A percentile compares a stretch with the other conserved stretches of the same genome.
Conservation (phyloP, 2,113 vertebrate genomes). For the Boleophthalmus pectinirostris region DNA sequence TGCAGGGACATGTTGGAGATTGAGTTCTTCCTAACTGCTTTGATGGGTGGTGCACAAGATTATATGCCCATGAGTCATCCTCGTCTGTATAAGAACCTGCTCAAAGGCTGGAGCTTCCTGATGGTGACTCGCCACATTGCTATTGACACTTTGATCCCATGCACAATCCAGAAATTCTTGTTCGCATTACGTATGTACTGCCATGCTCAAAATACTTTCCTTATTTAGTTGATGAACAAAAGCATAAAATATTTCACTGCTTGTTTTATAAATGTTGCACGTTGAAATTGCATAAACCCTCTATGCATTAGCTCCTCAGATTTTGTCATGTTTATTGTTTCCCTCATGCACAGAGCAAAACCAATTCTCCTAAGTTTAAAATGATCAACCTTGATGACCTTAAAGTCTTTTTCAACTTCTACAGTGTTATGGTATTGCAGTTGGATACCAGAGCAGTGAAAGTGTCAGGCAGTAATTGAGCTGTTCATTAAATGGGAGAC, state of each 20-base stretch:
- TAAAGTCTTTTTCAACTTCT: not conserved
- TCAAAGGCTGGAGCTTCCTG: conserved; percentile 50
- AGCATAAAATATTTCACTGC: not conserved
- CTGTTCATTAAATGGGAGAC: not conserved
- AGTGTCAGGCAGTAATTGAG: not conserved
- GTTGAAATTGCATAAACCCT: not conserved
- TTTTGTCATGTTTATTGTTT: not conserved
- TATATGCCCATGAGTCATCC: conserved; percentile 68
- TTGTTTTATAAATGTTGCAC: not conserved
- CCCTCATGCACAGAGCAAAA: not conserved
- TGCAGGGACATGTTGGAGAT: conserved; percentile 53
- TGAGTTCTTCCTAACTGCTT: conserved; percentile 44
- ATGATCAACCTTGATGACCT: not conserved
- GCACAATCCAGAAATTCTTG: conserved; percentile 66
- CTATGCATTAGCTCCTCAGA: not conserved
- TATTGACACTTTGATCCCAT: conserved; percentile 63
- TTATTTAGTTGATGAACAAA: not conserved
- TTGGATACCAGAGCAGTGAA: not conserved
- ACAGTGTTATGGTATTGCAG: not conserved
- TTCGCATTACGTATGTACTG: conserved; percentile 34
- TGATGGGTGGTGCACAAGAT: conserved; percentile 59
- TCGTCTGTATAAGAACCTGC: conserved; percentile 56
- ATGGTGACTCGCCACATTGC: conserved; percentile 58
- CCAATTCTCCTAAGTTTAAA: not conserved
- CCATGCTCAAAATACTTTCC: conserved; percentile 43